These are phyloP conservation scores for Drosophila willistoni DNA, from an alignment of 1,140 invertebrate genomes.

Conservation along the genomic window DNA sequence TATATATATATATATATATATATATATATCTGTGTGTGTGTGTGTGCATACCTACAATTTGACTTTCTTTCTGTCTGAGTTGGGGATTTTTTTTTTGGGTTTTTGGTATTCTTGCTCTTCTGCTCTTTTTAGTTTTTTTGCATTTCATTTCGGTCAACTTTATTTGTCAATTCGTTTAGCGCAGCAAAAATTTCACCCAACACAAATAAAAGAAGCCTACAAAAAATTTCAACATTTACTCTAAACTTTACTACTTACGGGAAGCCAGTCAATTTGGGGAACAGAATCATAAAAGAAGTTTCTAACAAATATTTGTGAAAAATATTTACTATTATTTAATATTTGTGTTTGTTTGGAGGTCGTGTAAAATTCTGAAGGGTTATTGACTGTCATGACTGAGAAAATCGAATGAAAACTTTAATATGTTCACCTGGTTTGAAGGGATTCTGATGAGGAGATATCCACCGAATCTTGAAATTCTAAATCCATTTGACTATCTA, in stretches of 20 bases:
- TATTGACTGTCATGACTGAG: background rate
- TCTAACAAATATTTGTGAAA: constrained; percentile 44
- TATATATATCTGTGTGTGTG: background rate
- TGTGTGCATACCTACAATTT: constrained; percentile 23
- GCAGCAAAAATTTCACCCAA: constrained; percentile 57
- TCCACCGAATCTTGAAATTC: constrained; percentile 8
- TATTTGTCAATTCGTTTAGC: constrained; percentile 71
- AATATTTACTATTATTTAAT: background rate
- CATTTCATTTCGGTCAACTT: constrained; percentile 47
- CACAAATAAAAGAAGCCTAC: constrained; percentile 55
- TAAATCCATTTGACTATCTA: constrained; percentile 2
- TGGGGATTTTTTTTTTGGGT: constrained; percentile 34
- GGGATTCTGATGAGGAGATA: constrained; percentile 24
- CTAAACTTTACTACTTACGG: constrained; percentile 44
- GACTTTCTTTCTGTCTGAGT: constrained; percentile 61
- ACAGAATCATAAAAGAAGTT: constrained; percentile 29
- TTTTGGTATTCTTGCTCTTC: constrained; percentile 32
- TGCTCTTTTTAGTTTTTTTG: constrained; percentile 21
- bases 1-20: background rate
- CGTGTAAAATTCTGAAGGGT: constrained; percentile 14
- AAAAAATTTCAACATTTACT: constrained; percentile 44
- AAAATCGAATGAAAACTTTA: background rate
- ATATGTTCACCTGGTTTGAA: constrained; percentile 52
- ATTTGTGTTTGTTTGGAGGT: constrained; percentile 43
- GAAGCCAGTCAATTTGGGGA: constrained; percentile 32